Conservation (phyloP, 1,140 invertebrate species). For the Sminthurides bifidus region DNA sequence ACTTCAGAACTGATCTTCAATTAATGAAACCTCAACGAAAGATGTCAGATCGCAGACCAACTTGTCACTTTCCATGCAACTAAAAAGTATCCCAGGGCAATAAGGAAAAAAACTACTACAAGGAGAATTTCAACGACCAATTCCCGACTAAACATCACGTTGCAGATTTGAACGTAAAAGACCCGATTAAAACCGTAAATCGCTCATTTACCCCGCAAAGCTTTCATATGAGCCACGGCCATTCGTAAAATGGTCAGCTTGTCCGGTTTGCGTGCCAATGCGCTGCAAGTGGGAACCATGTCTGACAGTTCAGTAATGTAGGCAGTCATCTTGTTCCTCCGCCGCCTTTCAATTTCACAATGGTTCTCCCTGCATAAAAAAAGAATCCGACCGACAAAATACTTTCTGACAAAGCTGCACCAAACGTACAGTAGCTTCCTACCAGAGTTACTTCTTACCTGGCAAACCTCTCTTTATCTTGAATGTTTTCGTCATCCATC, state of each 20-base stretch:
- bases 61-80: no score
- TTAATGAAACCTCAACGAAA: no score
- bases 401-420: constrained; percentile 34
- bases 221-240: constrained; percentile 99
- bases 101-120: no score
- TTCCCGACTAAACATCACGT: no score
- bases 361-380: constrained; percentile 84
- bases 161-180: not conserved
- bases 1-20: no score
- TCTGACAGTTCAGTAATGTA: constrained; percentile 99
- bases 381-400: constrained; percentile 37
- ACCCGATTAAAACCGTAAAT: not conserved
- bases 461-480: constrained; percentile 91
- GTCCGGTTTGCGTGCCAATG: constrained; percentile 93
- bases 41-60: no score
- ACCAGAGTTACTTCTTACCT: constrained; percentile 45
- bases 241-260: constrained; percentile 98
- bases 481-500: constrained; percentile 84
- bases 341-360: constrained; percentile 95
- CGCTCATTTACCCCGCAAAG: constrained; percentile 68
- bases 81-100: no score
- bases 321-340: constrained; percentile 99
- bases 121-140: no score
- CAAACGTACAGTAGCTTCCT: not conserved
- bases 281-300: constrained; percentile 93